These are phyloP conservation scores for Acholoe squamosa DNA, from an alignment of 2,888 invertebrate species.

Conservation along the genomic window DNA sequence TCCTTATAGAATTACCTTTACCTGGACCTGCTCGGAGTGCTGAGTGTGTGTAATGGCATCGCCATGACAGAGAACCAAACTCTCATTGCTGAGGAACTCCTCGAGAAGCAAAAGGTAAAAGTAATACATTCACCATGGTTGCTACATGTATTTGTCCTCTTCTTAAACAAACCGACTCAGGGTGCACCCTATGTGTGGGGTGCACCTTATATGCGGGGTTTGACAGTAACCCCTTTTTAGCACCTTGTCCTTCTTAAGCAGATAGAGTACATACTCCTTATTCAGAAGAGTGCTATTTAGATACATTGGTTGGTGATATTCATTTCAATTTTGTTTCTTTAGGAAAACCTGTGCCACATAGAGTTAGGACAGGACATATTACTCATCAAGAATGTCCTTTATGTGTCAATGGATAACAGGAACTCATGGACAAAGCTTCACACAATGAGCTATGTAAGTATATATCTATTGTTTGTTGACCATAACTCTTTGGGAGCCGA, in stretches of 20 bases:
- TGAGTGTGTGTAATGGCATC: conserved; percentile 68
- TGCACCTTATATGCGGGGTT: too few species aligned
- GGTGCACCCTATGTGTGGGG: too few species aligned
- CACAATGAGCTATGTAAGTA: conserved; percentile 68
- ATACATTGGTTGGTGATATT: not conserved
- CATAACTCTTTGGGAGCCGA: too few species aligned
- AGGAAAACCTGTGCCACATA: conserved; percentile 69
- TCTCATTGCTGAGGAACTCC: conserved; percentile 67
- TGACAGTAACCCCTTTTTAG: too few species aligned
- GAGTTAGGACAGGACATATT: conserved; percentile 69
- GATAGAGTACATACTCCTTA: too few species aligned
- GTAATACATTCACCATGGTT: not conserved
- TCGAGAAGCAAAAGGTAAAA: conserved; percentile 66
- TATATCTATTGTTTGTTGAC: not conserved
- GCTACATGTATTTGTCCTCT: not conserved
- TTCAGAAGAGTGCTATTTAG: not conserved
- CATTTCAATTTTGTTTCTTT: not conserved
- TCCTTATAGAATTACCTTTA: conserved; percentile 66
- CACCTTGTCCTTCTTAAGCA: too few species aligned
- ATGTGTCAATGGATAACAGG: conserved; percentile 69
- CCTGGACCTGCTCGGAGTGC: conserved; percentile 66
- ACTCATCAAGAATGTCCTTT: conserved; percentile 67
- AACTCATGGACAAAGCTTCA: conserved; percentile 68
- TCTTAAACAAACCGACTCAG: not conserved
- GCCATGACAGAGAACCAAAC: conserved; percentile 69